Evolutionary conservation across 2,888 invertebrate genomes (phyloP).

Genomic region (Tanaodytes sp.): DNA sequence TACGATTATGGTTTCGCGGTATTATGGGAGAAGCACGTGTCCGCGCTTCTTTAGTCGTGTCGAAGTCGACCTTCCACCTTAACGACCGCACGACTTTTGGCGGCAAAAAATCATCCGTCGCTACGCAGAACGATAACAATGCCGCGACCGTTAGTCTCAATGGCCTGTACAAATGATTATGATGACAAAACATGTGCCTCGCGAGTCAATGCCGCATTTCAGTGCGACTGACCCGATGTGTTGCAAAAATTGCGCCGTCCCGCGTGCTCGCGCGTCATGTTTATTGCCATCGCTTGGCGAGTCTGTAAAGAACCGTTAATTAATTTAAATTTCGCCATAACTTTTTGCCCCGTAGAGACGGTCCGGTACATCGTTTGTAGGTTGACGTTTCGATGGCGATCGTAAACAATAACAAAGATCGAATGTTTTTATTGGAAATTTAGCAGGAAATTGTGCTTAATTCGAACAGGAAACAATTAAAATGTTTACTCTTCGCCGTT

Average conservation of each 20-base stretch:
- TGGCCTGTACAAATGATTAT: conserved; percentile 50
- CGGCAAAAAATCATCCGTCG: conserved; percentile 47
- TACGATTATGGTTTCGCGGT: conserved; percentile 52
- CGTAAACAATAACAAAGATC: too few relatives aligned
- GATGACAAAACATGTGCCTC: conserved; percentile 45
- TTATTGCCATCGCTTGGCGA: conserved; percentile 7
- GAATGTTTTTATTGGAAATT: too few relatives aligned
- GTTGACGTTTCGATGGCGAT: too few relatives aligned
- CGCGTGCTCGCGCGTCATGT: background rate
- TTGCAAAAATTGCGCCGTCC: conserved; percentile 8
- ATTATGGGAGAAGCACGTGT: conserved; percentile 50
- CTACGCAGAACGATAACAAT: conserved; percentile 54
- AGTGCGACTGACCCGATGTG: background rate
- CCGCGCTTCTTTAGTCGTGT: conserved; percentile 46
- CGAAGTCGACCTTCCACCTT: conserved; percentile 53
- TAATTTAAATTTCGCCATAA: background rate
- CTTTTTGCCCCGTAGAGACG: too few relatives aligned
- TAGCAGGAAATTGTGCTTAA: too few relatives aligned
- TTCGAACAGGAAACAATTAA: too few relatives aligned
- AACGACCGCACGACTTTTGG: conserved; percentile 53
- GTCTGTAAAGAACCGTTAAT: conserved; percentile 19
- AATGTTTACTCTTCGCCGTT: too few relatives aligned
- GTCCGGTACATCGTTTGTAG: too few relatives aligned
- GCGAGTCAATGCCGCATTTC: conserved; percentile 34
- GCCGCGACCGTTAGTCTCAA: conserved; percentile 44